Evolutionary conservation across 2,113 vertebrate genomes (phyloP), one percentile per base, ranked within the genome.

Genomic region (Actenoides lindsayi): DNA sequence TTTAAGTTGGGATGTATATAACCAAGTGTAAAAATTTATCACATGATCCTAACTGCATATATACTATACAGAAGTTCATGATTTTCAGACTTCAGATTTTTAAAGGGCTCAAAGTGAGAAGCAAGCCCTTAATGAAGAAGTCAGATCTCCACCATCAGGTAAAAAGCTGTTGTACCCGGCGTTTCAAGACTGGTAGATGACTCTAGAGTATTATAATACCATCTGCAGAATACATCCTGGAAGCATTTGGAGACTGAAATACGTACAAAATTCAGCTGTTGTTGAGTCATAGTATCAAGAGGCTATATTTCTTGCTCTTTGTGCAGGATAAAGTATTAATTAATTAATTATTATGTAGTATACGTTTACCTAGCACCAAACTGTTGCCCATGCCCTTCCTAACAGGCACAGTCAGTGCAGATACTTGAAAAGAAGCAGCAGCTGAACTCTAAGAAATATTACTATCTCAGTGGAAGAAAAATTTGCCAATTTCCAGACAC

Each of bases 21-120:
- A 44, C 6, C 5, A 79, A 53, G 39, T 6, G 16, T 17, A 67
- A 79, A 59, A 79, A 65, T 24, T n/a, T 20, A 44, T 51, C 44
- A 13, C 9, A 35, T 2, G 0, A 27, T 21, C 46, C 28, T n/a
- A 65, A 50, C 18, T 2, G 1, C 14, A 37, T 28, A 42, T 37
- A 35, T 57, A 63, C 14, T 35, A 31, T 7, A n/a, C 18, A 30
- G 42, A 59, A 56, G 35, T 63, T 64, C 9, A 41, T 30, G 7
- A 51, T 30, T 76, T 83, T 48, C 35, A 41, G 27, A 24, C 15
- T 27, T 39, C 20, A 24, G n/a, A 42, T 30, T 46, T 76, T 30
- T n/a, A 20, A 60, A 74, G 24, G 59, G 6, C 13, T 60, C 20
- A 37, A 46, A 67, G 30, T n/a, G 48, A 56, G 30, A 81, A 68